Conservation (phyloP, 2,888 invertebrate genomes). For the Limnephilus auricula region DNA sequence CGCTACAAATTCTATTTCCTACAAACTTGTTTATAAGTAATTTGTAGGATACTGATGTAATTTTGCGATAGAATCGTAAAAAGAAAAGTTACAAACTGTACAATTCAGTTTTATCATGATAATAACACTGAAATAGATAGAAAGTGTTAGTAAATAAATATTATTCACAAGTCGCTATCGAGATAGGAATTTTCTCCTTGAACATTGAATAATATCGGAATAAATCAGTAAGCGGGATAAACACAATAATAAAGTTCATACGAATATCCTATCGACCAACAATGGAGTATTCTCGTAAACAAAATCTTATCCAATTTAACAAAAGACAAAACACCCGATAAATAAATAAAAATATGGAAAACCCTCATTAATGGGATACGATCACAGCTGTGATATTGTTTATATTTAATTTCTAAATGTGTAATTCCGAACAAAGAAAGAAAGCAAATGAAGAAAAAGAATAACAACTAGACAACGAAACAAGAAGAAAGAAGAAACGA, state of each 20-base stretch:
- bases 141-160: background rate
- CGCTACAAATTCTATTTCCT: too few relatives aligned
- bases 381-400: slow-evolving; percentile 39
- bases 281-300: background rate
- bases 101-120: background rate
- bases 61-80: too few relatives aligned
- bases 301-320: background rate
- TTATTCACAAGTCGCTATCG: background rate
- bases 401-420: slow-evolving; percentile 30
- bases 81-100: background rate
- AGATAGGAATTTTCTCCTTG: background rate
- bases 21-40: too few relatives aligned
- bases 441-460: slow-evolving; percentile 10
- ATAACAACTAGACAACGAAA: slow-evolving; percentile 48
- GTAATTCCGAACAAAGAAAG: slow-evolving; percentile 37
- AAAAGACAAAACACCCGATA: background rate
- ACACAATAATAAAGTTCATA: background rate
- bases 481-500: slow-evolving; percentile 27
- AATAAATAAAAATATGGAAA: background rate
- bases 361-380: background rate
- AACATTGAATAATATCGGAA: background rate
- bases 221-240: background rate
- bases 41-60: too few relatives aligned
- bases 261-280: background rate
- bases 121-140: background rate